Percentiles rank a stretch among this genome's conserved stretches.
Conservation (phyloP, 2,888 invertebrate genomes). For the Lasius fuliginosus region DNA sequence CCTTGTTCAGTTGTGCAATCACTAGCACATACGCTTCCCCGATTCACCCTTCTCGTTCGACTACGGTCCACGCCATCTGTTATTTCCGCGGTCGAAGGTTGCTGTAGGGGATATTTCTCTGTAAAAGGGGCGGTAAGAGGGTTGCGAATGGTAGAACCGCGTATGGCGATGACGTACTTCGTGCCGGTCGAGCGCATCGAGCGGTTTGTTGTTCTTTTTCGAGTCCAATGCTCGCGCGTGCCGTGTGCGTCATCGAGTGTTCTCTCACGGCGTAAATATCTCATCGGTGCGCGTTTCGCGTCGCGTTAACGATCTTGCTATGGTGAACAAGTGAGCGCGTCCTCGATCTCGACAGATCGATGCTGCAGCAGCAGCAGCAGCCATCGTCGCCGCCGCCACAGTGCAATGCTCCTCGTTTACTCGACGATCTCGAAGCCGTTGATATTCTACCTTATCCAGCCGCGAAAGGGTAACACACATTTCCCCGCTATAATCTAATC, state of each 20-base stretch:
- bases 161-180: conserved; percentile 19
- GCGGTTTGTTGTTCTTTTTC: conserved; percentile 60
- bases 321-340: conserved; percentile 69
- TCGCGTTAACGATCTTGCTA: conserved; percentile 43
- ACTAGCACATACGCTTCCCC: background rate
- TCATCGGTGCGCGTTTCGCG: conserved; percentile 43
- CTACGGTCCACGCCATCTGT: conserved; percentile 64
- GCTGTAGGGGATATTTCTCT: conserved; percentile 37
- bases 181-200: conserved; percentile 20
- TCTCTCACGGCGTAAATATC: conserved; percentile 63
- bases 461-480: conserved; percentile 70
- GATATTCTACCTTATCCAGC: conserved; percentile 65
- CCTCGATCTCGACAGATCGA: conserved; percentile 74
- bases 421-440: conserved; percentile 60
- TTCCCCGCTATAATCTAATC: background rate
- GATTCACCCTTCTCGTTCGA: conserved; percentile 25
- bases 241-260: conserved; percentile 65
- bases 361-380: conserved; percentile 78
- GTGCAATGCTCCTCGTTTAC: conserved; percentile 55
- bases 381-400: conserved; percentile 25
- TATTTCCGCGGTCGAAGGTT: conserved; percentile 13
- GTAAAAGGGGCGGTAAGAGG: conserved; percentile 33
- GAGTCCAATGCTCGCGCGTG: conserved; percentile 64
- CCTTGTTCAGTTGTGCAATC: background rate
- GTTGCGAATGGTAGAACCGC: conserved; percentile 44